Evolutionary conservation across 2,888 invertebrate genomes (phyloP).

Genomic region (Trimorus sp.): DNA sequence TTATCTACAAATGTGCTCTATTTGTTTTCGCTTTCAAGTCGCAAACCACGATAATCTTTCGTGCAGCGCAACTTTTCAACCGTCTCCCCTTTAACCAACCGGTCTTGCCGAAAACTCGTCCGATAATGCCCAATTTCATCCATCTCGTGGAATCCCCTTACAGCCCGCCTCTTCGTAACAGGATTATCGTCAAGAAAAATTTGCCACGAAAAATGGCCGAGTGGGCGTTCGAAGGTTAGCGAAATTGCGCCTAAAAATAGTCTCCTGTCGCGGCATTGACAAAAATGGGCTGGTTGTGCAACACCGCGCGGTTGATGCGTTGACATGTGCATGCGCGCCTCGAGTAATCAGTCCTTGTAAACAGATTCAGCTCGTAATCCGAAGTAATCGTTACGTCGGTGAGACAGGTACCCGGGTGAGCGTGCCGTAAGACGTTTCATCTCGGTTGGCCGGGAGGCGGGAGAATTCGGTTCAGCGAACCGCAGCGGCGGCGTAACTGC

Average conservation of each 20-base stretch:
- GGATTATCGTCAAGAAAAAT: too few species aligned
- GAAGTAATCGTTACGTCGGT: conserved; percentile 65
- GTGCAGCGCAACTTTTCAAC: too few species aligned
- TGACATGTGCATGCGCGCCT: conserved; percentile 58
- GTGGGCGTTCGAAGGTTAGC: neutral
- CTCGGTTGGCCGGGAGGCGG: conserved; percentile 54
- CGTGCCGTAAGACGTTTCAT: conserved; percentile 58
- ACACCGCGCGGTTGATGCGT: conserved; percentile 40
- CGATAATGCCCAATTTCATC: too few species aligned
- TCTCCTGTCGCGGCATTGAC: neutral
- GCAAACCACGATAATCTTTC: too few species aligned
- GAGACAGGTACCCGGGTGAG: conserved; percentile 60
- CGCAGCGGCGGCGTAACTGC: conserved; percentile 70
- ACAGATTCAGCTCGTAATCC: conserved; percentile 65
- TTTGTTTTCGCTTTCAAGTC: too few species aligned
- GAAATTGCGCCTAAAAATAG: neutral
- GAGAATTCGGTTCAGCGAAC: conserved; percentile 78
- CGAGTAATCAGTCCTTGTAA: conserved; percentile 58
- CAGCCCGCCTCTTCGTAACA: too few species aligned
- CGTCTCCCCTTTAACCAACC: too few species aligned
- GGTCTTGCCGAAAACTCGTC: too few species aligned
- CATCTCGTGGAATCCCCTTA: too few species aligned
- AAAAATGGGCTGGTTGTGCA: conserved; percentile 31
- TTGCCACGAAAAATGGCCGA: too few species aligned
- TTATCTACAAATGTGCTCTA: too few species aligned